These are phyloP conservation scores for Drosophila conformis DNA, from an alignment of 2,888 invertebrate species.

Conservation along the genomic window DNA sequence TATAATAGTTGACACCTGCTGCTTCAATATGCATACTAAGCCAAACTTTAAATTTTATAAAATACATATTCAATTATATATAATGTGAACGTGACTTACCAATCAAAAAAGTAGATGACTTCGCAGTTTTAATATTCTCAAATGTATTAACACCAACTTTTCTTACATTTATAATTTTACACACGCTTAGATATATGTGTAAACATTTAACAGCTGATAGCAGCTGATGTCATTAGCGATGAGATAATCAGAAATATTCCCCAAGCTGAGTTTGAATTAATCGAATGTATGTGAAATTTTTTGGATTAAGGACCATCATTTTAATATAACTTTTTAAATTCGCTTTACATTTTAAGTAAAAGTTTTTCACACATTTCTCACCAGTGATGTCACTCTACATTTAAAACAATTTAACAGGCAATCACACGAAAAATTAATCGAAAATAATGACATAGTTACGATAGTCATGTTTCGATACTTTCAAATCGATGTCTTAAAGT, in stretches of 20 bases:
- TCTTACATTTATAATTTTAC: slow-evolving; percentile 22
- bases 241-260: neutral
- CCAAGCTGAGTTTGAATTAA: neutral
- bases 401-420: neutral
- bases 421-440: neutral
- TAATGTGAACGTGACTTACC: slow-evolving; percentile 28
- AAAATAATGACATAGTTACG: neutral
- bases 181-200: slow-evolving; percentile 28
- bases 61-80: neutral
- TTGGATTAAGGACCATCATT: neutral
- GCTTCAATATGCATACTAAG: slow-evolving; percentile 24
- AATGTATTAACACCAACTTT: slow-evolving; percentile 20
- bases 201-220: slow-evolving; percentile 49
- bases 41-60: neutral
- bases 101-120: slow-evolving; percentile 9
- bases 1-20: slow-evolving; percentile 47
- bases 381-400: neutral
- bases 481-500: neutral
- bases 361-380: neutral
- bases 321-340: neutral
- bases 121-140: slow-evolving; percentile 11
- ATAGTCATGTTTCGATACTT: slow-evolving; percentile 1
- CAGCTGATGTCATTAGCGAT: slow-evolving; percentile 45
- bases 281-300: neutral
- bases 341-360: neutral